Evolutionary conservation across 2,888 invertebrate genomes (phyloP), one percentile per base, ranked within the genome.

Genomic region (Choreutis nemorana): DNA sequence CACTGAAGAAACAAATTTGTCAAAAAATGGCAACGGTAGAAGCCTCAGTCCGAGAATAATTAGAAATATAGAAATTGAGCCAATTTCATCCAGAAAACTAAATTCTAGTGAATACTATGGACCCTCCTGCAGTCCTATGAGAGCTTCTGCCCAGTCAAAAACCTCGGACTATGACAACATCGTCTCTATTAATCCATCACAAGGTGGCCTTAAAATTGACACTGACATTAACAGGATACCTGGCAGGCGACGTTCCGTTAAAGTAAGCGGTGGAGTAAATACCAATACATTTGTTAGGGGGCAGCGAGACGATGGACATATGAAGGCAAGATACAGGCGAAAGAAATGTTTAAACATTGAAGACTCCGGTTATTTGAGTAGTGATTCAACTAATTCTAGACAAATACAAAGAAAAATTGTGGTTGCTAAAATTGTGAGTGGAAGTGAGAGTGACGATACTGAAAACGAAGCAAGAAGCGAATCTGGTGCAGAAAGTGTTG

Each of bases 301-400:
- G 15, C 41, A 45, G 23, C 66, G 65, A 37, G 48, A 48, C 14
- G 66, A 66, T 3, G 42, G 42, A 13, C 37, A 49, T 32, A 48
- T 48, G 31, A 68, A 63, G 26, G 37, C 53, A 32, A 50, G 57
- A 31, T 59, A 57, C 37, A 57, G 63, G 29, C 51, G 68, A 38
- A 66, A 68, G 41, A 68, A 79, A 45, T 61, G 77, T 16, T 39
- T 45, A 2, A 65, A 54, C 42, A 6, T 23, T 5, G 83, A 89
- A 53, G 93, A 93, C 57, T 90, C 91, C 1, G 93, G 92, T 1
- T 93, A 93, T 50, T 81, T 93, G 33, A 93, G 92, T 55, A 90
- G 90, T 16, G 92, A 92, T 49, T 91, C 91, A 2, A 82, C 81
- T 20, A 83, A 84, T 45, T 83, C 83, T 1, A 70, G 73, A 34